Conservation (phyloP, 2,888 invertebrate genomes). For the Drosophila subsilvestris region DNA sequence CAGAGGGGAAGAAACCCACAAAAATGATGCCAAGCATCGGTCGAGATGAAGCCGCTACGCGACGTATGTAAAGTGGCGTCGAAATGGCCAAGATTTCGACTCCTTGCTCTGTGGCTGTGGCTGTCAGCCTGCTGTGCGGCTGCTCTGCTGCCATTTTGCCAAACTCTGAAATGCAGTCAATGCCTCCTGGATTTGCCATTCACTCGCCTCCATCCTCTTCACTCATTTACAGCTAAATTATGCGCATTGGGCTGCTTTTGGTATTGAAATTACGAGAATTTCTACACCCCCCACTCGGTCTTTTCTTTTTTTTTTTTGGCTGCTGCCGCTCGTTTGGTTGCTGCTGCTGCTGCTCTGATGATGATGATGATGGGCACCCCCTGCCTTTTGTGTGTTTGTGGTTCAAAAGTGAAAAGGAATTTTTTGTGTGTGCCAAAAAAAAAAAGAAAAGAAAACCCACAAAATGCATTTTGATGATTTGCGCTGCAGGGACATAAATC, state of each 20-base stretch:
- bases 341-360: slow-evolving; percentile 4
- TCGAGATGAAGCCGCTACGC: slow-evolving; percentile 70
- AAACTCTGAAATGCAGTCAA: slow-evolving; percentile 66
- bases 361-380: slow-evolving; percentile 27
- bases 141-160: slow-evolving; percentile 46
- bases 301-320: slow-evolving; percentile 26
- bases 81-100: slow-evolving; percentile 58
- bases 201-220: neutral
- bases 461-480: slow-evolving; percentile 51
- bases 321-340: slow-evolving; percentile 9
- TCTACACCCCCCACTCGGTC: slow-evolving; percentile 50
- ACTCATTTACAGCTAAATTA: slow-evolving; percentile 47
- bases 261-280: slow-evolving; percentile 61
- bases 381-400: slow-evolving; percentile 47
- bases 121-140: slow-evolving; percentile 55
- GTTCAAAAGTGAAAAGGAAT: slow-evolving; percentile 44
- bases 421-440: slow-evolving; percentile 26
- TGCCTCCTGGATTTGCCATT: slow-evolving; percentile 20
- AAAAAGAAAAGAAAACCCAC: neutral
- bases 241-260: slow-evolving; percentile 66
- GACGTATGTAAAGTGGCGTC: slow-evolving; percentile 51
- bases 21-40: slow-evolving; percentile 58
- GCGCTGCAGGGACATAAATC: slow-evolving; percentile 52
- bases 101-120: slow-evolving; percentile 12
- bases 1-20: slow-evolving; percentile 22